Evolutionary conservation across 2,113 vertebrate species (phyloP), one percentile per base, ranked within the genome.

Genomic region (Columba livia): DNA sequence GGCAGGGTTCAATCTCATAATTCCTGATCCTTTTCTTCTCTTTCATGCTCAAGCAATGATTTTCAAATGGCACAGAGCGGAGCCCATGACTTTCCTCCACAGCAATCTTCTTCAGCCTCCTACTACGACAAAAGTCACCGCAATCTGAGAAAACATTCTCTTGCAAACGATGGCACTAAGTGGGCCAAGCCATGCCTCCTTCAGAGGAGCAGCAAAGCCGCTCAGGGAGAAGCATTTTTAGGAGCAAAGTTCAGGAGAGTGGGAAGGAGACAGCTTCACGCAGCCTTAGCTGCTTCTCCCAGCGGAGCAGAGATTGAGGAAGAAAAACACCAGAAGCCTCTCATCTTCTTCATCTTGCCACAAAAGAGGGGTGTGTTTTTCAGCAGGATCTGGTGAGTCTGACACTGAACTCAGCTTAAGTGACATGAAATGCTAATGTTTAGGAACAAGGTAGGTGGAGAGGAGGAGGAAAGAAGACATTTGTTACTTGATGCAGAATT

Each of bases 371-470:
- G 70, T 92, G 83, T 96, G 60, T 95, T 96, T 93, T 93, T 93
- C 90, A 84, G 75, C 80, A 95, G 74, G 69, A 94, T 92, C 53
- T 89, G 94, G 83, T 81, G 80, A 96, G 96, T 96, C 90, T 96
- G 88, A 96, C 93, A 95, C 93, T 31, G 53, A 95, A 96, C 94
- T 94, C 88, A 92, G 83, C 83, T 94, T 83, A 95, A 97, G 78
- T 94, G 80, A 96, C 83, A 96, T 65, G 70, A 92, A 97, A 96
- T 79, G 88, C 72, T 97, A 97, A 96, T 94, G 86, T 89, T 93
- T 96, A 94, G 80, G 93, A 96, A 94, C 80, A 97, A 89, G 32
- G 95, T 96, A 94, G 96, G 93, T 81, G 94, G 92, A 86, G 83
- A 93, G 88, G 85, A 92, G 89, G 94, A 93, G 88, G 95, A 93